phyloP scores from a whole-genome alignment of 1,140 invertebrate genomes.

The Camponotus pennsylvanicus region DNA sequence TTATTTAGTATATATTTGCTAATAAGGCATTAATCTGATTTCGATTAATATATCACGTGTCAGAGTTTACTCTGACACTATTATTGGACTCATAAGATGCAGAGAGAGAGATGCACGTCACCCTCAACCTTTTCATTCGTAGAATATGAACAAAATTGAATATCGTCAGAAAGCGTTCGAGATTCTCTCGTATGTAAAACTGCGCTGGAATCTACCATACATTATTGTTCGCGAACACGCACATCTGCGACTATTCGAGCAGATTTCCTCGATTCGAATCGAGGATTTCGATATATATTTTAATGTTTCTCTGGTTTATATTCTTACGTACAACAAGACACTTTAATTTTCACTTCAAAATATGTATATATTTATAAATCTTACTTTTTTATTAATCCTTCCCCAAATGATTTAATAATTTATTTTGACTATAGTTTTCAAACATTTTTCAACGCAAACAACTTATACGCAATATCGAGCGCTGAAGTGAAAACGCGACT shows the following conservation, averaged over 20 bases:
- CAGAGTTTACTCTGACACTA: neutral
- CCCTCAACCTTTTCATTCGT: neutral
- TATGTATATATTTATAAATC: neutral
- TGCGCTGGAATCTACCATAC: conserved; percentile 6
- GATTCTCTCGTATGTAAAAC: conserved; percentile 45
- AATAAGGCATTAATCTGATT: neutral
- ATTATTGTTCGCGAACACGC: conserved; percentile 20
- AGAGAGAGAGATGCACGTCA: no score
- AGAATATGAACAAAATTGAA: conserved; percentile 32
- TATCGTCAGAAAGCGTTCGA: neutral
- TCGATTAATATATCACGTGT: neutral
- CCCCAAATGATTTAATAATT: neutral
- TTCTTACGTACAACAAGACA: neutral
- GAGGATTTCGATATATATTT: neutral
- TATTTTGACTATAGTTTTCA: neutral
- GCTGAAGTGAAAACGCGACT: conserved; percentile 17
- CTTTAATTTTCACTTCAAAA: no score
- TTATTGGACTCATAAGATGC: neutral
- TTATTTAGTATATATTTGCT: neutral
- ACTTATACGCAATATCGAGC: conserved; percentile 24
- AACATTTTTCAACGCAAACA: neutral
- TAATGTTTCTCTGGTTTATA: neutral
- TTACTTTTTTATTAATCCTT: neutral
- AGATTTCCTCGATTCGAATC: neutral
- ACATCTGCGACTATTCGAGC: neutral